Evolutionary conservation across 1,140 invertebrate genomes (phyloP), one percentile per base, ranked within the genome.

Genomic region (Aphelenchoides avenae): DNA sequence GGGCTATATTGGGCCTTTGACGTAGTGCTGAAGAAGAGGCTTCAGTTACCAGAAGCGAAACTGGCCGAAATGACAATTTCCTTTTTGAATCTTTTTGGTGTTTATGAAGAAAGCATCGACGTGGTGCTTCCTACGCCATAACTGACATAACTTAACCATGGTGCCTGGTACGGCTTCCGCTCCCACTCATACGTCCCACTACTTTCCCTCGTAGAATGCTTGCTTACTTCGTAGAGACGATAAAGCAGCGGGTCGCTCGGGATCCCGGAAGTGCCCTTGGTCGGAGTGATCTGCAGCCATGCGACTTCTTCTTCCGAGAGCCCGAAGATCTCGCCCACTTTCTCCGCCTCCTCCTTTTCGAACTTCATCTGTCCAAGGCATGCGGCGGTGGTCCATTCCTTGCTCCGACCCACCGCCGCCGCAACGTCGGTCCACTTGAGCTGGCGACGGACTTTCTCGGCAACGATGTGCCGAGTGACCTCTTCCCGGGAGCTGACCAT

Each of bases 241-340:
- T 77, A 72, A 6, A 79, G 37, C n/a, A 71, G 50, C 15, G 78
- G 78, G 59, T 78, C 78, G 24, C 58, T 52, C 6, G 61, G 52
- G 40, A 76, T 48, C 15, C 18, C 26, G n/a, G 18, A 37, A 18
- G 27, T 44, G 13, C 51, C 52, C 53, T 46, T 76, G 59, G 26
- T 61, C n/a, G 41, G 71, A 27, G 33, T 54, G 26, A 57, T 67
- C 41, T 62, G 42, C 13, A 67, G 43, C 53, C 71, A 66, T 4
- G 57, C 2, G 13, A 44, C 46, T 5, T 52, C 59, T 18, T 62
- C 57, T 5, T 30, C 22, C 13, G 29, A 20, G 41, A 67, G 15
- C 27, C 34, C 26, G 27, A 53, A 53, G 11, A 48, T 50, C 24
- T 48, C 27, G 5, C 39, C 56, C 18, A 60, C 34, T 24, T 43